Base-by-base conservation (phyloP, 2,797 vertebrate genomes). In the Parambassis ranga region DNA sequence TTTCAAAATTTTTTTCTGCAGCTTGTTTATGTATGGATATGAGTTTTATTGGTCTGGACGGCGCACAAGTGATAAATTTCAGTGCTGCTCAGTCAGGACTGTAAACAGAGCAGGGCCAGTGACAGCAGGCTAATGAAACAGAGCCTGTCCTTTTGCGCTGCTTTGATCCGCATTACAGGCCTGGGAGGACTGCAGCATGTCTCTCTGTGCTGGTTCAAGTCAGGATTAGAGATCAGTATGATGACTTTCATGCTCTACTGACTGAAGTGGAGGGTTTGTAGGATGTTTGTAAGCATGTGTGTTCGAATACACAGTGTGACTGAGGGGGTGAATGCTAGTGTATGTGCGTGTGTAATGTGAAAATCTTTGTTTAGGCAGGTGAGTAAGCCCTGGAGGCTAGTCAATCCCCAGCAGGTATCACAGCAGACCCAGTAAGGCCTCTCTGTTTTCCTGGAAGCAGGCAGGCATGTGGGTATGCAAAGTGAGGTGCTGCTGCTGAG, bases 21-120 rank as follows among this genome's bases (percentile, higher is more conserved):
- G 58, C 47, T 48, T 80, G 57, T 83, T 86, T 79, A 58, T 66
- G 15, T 42, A 66, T 73, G 64, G 60, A 81, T 81, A 46, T 62
- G 59, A 73, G 15, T 76, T 88, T 79, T 85, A 78, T 82, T 83
- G 52, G 42, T 72, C 73, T 89, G 66, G 55, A 73, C 30, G 13
- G 48, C 14, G 55, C 58, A 59, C 71, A 80, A 51, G 57, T 33
- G 20, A 75, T 84, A 78, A 78, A 56, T 75, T 73, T 78, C 42
- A 59, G 43, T 65, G 51, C 19, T 31, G 59, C 55, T 68, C 48
- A 76, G 70, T 84, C 68, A 71, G 49, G 58, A 72, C 56, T 47
- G 43, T 37, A 61, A 76, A 71, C 58, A 33, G 41, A 61, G 49
- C 41, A 10, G 41, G 39, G 65, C 30, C 10, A 44, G 35, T 13